These are phyloP conservation scores for Eubucco bourcierii DNA, from an alignment of 2,113 vertebrate genomes.

Conservation along the genomic window DNA sequence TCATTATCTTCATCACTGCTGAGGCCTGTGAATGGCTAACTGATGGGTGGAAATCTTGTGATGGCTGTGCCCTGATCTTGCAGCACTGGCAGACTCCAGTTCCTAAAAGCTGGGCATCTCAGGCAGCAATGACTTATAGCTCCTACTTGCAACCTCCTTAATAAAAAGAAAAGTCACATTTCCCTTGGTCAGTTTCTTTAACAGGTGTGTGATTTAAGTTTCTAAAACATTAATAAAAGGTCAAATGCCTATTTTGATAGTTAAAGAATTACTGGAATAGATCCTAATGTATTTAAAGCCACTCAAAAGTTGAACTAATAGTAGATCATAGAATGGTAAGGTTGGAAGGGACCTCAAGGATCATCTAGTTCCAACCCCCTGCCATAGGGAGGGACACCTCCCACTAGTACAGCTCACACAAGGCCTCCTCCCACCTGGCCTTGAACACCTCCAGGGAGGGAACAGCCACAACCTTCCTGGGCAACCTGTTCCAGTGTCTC, in stretches of 20 bases:
- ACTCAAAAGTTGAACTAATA: not conserved
- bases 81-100: not conserved
- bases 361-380: too few relatives aligned
- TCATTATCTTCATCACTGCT: not conserved
- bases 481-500: too few relatives aligned
- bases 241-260: not conserved
- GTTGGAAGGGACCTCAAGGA: too few relatives aligned
- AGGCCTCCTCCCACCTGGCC: too few relatives aligned
- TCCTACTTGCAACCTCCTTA: not conserved
- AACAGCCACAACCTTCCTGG: too few relatives aligned
- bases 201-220: not conserved
- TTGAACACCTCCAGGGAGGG: too few relatives aligned
- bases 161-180: not conserved
- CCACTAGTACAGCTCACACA: too few relatives aligned
- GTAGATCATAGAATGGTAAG: not conserved
- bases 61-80: not conserved
- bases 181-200: not conserved
- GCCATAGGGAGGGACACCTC: too few relatives aligned
- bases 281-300: not conserved
- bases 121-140: not conserved
- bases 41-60: not conserved
- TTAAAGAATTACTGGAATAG: not conserved
- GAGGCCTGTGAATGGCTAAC: not conserved
- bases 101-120: not conserved
- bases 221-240: not conserved